These are phyloP conservation scores for Pelvicachromis taeniatus DNA, from an alignment of 2,113 vertebrate genomes.

Conservation along the genomic window DNA sequence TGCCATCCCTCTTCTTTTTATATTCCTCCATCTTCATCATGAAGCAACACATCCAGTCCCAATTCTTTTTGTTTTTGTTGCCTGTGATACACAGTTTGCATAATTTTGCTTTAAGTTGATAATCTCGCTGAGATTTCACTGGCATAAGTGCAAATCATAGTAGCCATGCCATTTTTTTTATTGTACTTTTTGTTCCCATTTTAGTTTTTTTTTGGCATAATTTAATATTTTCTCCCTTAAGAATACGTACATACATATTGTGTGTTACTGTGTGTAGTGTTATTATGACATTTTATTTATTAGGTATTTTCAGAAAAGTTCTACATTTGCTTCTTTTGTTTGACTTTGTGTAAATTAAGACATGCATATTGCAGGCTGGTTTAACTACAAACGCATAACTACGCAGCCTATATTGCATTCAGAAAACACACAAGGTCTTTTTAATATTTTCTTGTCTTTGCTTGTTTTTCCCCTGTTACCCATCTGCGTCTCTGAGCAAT, in stretches of 20 bases:
- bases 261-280: conserved; percentile 34
- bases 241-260: conserved; percentile 13
- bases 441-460: not conserved
- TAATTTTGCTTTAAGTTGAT: conserved; percentile 32
- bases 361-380: not conserved
- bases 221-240: not conserved
- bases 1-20: conserved; percentile 39
- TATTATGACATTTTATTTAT: not conserved
- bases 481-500: conserved; percentile 36
- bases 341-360: not conserved
- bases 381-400: not conserved
- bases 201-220: not conserved
- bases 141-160: conserved; percentile 70
- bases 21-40: conserved; percentile 16
- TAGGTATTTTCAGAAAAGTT: not conserved
- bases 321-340: not conserved
- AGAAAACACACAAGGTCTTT: not conserved
- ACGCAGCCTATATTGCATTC: not conserved
- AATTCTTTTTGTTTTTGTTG: conserved; percentile 33
- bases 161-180: conserved; percentile 24
- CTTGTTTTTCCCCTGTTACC: conserved; percentile 20
- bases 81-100: conserved; percentile 57
- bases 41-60: not conserved
- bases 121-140: conserved; percentile 76
- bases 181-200: conserved; percentile 1